Conservation (phyloP, 2,888 invertebrate species). For the Stenichneumon culpator region DNA sequence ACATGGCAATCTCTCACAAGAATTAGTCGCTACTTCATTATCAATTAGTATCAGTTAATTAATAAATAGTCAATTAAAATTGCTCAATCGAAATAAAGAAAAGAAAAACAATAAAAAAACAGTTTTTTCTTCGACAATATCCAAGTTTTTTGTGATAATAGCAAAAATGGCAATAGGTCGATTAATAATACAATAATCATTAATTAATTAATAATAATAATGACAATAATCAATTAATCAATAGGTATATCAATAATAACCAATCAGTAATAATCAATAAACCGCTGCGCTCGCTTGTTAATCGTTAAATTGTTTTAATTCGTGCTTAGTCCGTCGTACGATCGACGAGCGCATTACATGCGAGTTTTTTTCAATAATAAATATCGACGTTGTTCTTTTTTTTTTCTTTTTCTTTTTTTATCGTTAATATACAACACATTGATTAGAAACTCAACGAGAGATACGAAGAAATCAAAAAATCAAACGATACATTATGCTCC, state of each 20-base stretch:
- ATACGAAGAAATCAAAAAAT: constrained; percentile 73
- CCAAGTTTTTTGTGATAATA: constrained; percentile 68
- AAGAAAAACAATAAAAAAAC: constrained; percentile 28
- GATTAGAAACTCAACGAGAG: constrained; percentile 82
- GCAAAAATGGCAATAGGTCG: constrained; percentile 70
- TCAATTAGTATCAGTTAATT: constrained; percentile 83
- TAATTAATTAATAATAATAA: constrained; percentile 68
- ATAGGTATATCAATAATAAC: constrained; percentile 67
- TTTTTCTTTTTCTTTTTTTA: constrained; percentile 17
- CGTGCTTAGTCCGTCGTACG: constrained; percentile 55
- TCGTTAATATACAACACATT: constrained; percentile 60
- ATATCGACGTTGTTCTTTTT: constrained; percentile 59
- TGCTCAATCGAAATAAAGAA: constrained; percentile 66
- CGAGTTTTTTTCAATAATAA: constrained; percentile 61
- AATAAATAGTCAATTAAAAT: constrained; percentile 82
- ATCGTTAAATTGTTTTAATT: constrained; percentile 60
- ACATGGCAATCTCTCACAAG: constrained; percentile 85
- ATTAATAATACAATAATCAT: constrained; percentile 66
- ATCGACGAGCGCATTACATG: constrained; percentile 53
- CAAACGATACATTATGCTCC: constrained; percentile 41
- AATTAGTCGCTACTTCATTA: constrained; percentile 84
- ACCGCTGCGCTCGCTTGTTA: constrained; percentile 55
- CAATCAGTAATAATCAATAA: constrained; percentile 68
- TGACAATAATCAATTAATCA: constrained; percentile 70
- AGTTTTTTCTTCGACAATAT: constrained; percentile 41